Conservation (phyloP, 2,888 invertebrate species). For the Microchrysa polita region DNA sequence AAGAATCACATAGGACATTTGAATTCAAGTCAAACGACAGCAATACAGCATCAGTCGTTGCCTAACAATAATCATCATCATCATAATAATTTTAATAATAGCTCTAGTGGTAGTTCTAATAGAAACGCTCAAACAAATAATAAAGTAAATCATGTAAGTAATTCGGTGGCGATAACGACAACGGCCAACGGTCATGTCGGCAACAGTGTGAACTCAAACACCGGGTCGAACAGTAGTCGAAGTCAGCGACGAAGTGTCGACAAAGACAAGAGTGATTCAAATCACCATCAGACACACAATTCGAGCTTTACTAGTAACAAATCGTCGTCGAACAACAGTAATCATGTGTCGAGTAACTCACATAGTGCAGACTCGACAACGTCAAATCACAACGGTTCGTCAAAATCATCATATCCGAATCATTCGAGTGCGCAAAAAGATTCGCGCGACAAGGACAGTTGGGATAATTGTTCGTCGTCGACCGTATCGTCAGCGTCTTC, state of each 20-base stretch:
- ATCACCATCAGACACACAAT: conserved; percentile 48
- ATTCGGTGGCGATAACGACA: conserved; percentile 39
- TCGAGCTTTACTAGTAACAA: conserved; percentile 38
- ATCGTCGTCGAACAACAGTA: conserved; percentile 5
- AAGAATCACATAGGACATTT: conserved; percentile 56
- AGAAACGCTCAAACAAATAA: conserved; percentile 54
- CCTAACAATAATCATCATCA: conserved; percentile 46
- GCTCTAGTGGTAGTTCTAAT: conserved; percentile 53
- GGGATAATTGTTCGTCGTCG: conserved; percentile 46
- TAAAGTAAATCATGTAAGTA: conserved; percentile 48
- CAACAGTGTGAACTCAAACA: conserved; percentile 57
- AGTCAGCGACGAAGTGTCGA: conserved; percentile 61
- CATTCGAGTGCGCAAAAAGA: conserved; percentile 20
- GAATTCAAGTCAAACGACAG: conserved; percentile 48
- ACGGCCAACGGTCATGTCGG: conserved; percentile 52
- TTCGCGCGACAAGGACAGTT: conserved; percentile 46
- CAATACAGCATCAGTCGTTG: conserved; percentile 43
- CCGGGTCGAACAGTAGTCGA: conserved; percentile 56
- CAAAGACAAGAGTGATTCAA: conserved; percentile 58
- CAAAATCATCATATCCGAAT: conserved; percentile 31
- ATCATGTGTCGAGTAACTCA: conserved; percentile 23
- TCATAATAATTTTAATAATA: conserved; percentile 53
- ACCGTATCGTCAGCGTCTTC: conserved; percentile 42
- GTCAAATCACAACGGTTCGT: neutral
- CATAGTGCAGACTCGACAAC: neutral